Percentiles rank a stretch among this genome's conserved stretches.
Conservation (phyloP, 2,113 vertebrate species). For the Mus spicilegus region DNA sequence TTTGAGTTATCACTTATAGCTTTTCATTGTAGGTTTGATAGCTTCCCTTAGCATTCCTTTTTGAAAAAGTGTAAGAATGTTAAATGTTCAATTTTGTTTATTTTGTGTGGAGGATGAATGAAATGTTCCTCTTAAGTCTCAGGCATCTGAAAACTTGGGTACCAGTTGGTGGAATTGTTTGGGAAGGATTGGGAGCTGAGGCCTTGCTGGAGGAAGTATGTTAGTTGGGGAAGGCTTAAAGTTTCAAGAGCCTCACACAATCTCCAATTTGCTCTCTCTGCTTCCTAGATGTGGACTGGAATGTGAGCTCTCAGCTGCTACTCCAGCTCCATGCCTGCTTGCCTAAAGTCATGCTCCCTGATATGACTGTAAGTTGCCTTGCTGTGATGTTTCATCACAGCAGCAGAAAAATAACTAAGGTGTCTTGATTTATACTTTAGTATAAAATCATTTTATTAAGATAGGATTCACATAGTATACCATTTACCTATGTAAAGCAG, state of each 20-base stretch:
- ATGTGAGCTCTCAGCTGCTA: neutral
- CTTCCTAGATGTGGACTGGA: neutral
- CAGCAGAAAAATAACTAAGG: neutral
- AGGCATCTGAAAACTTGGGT: neutral
- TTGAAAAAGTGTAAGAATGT: neutral
- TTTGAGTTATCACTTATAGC: neutral
- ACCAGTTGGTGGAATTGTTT: neutral
- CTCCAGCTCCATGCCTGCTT: neutral
- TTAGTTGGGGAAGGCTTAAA: neutral
- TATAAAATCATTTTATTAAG: neutral
- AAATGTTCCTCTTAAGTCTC: neutral
- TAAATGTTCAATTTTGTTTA: neutral
- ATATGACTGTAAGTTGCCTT: neutral
- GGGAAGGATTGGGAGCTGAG: neutral
- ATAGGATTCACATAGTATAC: neutral
- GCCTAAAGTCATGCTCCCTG: neutral
- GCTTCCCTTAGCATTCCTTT: neutral
- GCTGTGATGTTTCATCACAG: neutral
- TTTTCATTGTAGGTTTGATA: neutral
- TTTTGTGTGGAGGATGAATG: neutral
- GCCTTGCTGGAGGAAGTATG: neutral
- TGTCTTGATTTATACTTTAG: conserved; percentile 22
- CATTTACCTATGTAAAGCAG: neutral
- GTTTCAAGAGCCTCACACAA: neutral
- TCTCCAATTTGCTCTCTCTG: neutral